Evolutionary conservation across 2,113 vertebrate species (phyloP).

Genomic region (Nothoprocta perdicaria): DNA sequence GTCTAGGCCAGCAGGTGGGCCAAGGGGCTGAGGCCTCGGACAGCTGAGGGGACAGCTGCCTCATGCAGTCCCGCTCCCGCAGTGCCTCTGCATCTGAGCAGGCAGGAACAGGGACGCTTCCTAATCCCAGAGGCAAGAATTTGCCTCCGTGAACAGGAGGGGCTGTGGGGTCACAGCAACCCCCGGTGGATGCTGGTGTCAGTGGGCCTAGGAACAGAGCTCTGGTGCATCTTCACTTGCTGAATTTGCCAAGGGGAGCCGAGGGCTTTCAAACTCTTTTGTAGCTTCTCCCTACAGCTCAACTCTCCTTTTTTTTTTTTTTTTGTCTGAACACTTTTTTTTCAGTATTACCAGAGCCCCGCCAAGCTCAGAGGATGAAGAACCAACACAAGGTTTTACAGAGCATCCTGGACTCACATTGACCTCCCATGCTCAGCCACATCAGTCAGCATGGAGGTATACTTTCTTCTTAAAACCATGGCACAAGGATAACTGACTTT

Average conservation of each 20-base stretch:
- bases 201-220: neutral
- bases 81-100: neutral
- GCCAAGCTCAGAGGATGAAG: neutral
- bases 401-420: neutral
- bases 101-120: accelerated
- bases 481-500: neutral
- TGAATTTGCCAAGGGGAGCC: neutral
- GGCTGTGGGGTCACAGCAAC: neutral
- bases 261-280: neutral
- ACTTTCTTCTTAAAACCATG: neutral
- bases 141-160: accelerated
- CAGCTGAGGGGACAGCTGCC: neutral
- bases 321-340: neutral
- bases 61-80: neutral
- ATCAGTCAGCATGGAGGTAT: neutral
- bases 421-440: neutral
- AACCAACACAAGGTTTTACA: neutral
- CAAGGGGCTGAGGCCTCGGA: accelerated
- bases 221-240: neutral
- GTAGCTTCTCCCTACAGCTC: neutral
- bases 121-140: neutral
- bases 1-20: neutral
- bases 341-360: neutral
- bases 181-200: neutral
- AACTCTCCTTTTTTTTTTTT: neutral